Conservation (phyloP, 2,797 vertebrate genomes). For the Pempheris klunzingeri region DNA sequence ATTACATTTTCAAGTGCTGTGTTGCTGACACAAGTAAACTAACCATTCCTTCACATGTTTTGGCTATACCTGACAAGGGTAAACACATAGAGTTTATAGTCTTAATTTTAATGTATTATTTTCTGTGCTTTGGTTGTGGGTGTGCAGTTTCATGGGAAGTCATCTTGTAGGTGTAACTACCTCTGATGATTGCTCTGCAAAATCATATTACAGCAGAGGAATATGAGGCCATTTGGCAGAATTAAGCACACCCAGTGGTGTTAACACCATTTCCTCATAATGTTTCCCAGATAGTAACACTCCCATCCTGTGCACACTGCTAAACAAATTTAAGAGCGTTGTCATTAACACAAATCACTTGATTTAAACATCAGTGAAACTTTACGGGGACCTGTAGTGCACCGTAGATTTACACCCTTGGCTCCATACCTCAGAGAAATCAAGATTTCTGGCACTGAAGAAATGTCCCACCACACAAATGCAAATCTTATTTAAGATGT, state of each 20-base stretch:
- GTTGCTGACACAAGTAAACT: constrained; percentile 1
- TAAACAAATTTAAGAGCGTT: constrained; percentile 45
- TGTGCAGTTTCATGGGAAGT: constrained; percentile 41
- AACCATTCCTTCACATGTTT: neutral
- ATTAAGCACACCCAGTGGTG: constrained; percentile 56
- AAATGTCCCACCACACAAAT: neutral
- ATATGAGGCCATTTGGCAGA: constrained; percentile 64
- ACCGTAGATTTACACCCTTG: constrained; percentile 24
- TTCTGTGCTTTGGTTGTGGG: constrained; percentile 17
- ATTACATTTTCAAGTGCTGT: neutral
- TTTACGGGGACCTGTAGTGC: constrained; percentile 49
- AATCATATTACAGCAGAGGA: constrained; percentile 60
- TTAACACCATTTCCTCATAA: constrained; percentile 57
- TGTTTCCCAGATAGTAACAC: constrained; percentile 53
- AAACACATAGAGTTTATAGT: constrained; percentile 13
- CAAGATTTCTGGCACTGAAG: constrained; percentile 1
- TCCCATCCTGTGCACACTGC: constrained; percentile 34
- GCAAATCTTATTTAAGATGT: constrained; percentile 17
- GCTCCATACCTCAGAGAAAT: constrained; percentile 37
- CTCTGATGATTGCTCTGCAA: constrained; percentile 49
- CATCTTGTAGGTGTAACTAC: constrained; percentile 65
- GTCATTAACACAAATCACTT: constrained; percentile 60
- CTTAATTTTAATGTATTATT: constrained; percentile 9
- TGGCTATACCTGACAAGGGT: neutral
- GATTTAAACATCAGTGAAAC: constrained; percentile 52